Evolutionary conservation across 2,113 vertebrate species (phyloP).

Genomic region (Telmatochromis sp.): DNA sequence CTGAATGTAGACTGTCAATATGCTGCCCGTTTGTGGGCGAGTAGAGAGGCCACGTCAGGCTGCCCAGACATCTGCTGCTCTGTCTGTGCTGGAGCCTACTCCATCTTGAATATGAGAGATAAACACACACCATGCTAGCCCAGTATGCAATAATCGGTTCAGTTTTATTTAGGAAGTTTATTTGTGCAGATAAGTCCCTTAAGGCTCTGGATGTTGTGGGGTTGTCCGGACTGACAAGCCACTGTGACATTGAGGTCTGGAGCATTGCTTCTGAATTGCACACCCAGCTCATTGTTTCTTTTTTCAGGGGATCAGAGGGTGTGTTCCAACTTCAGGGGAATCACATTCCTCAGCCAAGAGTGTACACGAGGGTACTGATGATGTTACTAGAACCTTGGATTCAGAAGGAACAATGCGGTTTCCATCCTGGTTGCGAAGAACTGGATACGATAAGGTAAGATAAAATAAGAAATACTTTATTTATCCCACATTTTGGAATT

Average conservation of each 20-base stretch:
- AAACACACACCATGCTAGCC: neutral
- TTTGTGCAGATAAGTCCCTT: neutral
- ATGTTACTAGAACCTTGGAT: neutral
- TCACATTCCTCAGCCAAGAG: neutral
- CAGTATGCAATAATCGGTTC: neutral
- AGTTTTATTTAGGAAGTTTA: neutral
- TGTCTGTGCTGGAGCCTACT: conserved; percentile 1
- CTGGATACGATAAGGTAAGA: neutral
- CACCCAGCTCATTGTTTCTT: neutral
- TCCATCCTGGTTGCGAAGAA: neutral
- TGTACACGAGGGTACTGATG: neutral
- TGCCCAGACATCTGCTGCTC: conserved; percentile 23
- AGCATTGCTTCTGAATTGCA: neutral
- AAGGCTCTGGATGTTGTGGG: neutral
- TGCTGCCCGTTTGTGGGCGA: conserved; percentile 8
- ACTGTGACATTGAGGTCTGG: neutral
- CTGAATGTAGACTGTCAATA: conserved; percentile 19
- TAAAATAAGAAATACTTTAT: neutral
- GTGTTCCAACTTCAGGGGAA: neutral
- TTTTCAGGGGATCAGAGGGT: neutral
- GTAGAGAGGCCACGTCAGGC: conserved; percentile 5
- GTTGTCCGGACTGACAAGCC: neutral
- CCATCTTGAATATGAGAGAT: neutral
- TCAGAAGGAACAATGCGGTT: neutral
- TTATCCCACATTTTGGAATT: neutral